Conservation (phyloP, 2,888 invertebrate genomes). For the Hydrotaea cyrtoneurina region DNA sequence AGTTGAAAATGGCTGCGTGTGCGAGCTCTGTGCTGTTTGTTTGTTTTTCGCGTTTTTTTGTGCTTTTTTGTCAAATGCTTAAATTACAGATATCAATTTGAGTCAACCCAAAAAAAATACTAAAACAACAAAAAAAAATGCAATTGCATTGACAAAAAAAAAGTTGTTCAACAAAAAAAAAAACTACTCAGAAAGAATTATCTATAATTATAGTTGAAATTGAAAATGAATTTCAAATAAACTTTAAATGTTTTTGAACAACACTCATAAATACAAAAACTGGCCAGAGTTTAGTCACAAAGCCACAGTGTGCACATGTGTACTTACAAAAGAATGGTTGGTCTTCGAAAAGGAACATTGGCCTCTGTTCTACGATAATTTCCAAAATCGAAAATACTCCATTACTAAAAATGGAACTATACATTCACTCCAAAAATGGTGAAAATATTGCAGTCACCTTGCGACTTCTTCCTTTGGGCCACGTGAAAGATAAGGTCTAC, state of each 20-base stretch:
- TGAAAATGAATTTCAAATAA: background rate
- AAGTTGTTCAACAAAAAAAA: background rate
- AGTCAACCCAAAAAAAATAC: slow-evolving; percentile 23
- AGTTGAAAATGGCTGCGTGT: slow-evolving; percentile 29
- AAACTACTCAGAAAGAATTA: slow-evolving; percentile 5
- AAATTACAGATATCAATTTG: slow-evolving; percentile 47
- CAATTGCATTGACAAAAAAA: slow-evolving; percentile 33
- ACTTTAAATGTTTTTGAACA: background rate
- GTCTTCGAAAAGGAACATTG: too few relatives aligned
- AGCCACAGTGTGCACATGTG: background rate
- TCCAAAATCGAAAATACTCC: too few relatives aligned
- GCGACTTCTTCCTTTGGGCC: too few relatives aligned
- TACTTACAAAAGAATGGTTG: too few relatives aligned
- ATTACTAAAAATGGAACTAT: too few relatives aligned
- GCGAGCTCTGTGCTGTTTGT: slow-evolving; percentile 29
- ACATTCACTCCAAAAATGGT: too few relatives aligned
- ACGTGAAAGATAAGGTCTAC: too few relatives aligned
- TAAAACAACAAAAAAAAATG: background rate
- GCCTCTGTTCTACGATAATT: too few relatives aligned
- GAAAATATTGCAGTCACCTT: too few relatives aligned
- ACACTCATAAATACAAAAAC: background rate
- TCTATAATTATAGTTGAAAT: slow-evolving; percentile 33
- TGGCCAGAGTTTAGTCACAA: background rate
- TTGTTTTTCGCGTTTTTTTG: slow-evolving; percentile 36
- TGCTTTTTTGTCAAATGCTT: slow-evolving; percentile 24